Evolutionary conservation across 37 sponge, comb jelly and placozoan species (phyloP).

Genomic region (Amphimedon queenslandica): DNA sequence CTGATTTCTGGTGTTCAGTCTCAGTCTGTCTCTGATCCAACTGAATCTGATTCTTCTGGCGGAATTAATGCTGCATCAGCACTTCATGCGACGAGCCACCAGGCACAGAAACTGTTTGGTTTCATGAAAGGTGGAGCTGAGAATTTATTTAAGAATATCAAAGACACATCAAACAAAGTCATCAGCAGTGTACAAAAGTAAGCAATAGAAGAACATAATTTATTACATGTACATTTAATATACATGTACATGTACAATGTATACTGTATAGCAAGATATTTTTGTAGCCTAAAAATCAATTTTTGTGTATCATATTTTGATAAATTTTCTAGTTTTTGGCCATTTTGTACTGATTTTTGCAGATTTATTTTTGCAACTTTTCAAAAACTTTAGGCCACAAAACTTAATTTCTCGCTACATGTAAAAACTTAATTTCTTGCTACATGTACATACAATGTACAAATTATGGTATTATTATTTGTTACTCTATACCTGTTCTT

Average conservation of each 20-base stretch:
- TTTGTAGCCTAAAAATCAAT: too few relatives aligned
- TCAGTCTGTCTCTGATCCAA: neutral
- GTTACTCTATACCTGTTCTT: neutral
- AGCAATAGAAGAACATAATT: neutral
- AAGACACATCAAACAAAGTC: constrained; percentile 76
- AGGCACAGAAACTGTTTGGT: constrained; percentile 74
- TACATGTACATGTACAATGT: constrained; percentile 23
- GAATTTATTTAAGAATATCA: constrained; percentile 73
- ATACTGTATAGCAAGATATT: too few relatives aligned
- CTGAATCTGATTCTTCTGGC: neutral
- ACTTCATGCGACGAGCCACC: constrained; percentile 40
- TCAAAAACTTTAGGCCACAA: too few relatives aligned
- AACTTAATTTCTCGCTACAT: too few relatives aligned
- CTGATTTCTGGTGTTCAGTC: neutral
- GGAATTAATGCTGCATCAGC: too few relatives aligned
- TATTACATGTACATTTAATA: neutral
- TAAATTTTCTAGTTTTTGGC: too few relatives aligned
- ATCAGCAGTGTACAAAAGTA: constrained; percentile 40
- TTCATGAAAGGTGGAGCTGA: constrained; percentile 81
- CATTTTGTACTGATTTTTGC: too few relatives aligned
- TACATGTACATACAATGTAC: too few relatives aligned
- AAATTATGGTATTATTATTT: neutral
- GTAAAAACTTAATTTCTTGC: too few relatives aligned
- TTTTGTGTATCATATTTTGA: too few relatives aligned
- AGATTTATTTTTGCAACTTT: too few relatives aligned